A percentile compares a stretch with the other conserved stretches of the same genome.
Conservation (phyloP, 2,888 invertebrate species). For the Pollenia griseotomentosa region DNA sequence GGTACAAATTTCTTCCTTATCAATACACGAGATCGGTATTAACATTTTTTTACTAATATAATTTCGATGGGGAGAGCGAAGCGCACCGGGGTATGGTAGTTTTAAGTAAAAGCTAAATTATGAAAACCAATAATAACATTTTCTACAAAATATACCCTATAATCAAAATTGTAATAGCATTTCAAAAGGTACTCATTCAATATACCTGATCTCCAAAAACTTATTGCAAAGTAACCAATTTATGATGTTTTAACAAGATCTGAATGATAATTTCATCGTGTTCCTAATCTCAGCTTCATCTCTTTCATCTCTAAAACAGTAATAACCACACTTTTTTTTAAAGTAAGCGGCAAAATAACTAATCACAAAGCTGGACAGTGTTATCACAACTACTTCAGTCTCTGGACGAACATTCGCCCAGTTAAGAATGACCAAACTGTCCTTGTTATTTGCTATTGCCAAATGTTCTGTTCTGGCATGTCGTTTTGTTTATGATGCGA, state of each 20-base stretch:
- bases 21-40: too few species aligned
- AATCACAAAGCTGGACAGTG: conserved; percentile 65
- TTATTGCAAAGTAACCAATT: conserved; percentile 19
- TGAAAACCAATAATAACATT: too few species aligned
- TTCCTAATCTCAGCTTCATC: conserved; percentile 15
- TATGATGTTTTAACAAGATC: conserved; percentile 62
- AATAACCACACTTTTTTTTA: conserved; percentile 10
- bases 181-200: background rate
- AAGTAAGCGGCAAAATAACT: conserved; percentile 77
- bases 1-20: too few species aligned
- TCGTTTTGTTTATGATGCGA: conserved; percentile 74
- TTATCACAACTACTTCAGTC: conserved; percentile 58
- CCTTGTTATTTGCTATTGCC: conserved; percentile 45
- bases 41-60: too few species aligned
- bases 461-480: conserved; percentile 27
- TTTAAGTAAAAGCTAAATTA: too few species aligned
- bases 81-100: too few species aligned
- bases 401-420: conserved; percentile 30
- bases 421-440: conserved; percentile 48
- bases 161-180: too few species aligned
- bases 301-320: conserved; percentile 25
- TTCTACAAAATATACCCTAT: too few species aligned
- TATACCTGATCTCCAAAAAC: background rate
- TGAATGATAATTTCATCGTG: conserved; percentile 49
- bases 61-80: too few species aligned